A percentile compares a stretch with the other conserved stretches of the same genome.
Evolutionary conservation across 2,797 vertebrate genomes (phyloP).

Genomic region (Epinephelus malabaricus): DNA sequence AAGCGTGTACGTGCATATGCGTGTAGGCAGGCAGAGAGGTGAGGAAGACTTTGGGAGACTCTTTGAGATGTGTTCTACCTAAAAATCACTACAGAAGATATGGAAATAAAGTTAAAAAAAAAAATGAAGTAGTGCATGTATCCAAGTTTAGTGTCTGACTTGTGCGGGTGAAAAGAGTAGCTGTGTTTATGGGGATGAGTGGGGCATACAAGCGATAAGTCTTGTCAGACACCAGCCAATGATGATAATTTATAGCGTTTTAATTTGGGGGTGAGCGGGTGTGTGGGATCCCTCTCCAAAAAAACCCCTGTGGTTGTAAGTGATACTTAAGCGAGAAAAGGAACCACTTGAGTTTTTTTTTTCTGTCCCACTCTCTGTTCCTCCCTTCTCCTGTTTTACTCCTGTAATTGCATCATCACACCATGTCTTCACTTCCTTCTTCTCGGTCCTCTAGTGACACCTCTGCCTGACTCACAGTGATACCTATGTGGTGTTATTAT

Average conservation of each 20-base stretch:
- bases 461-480: conserved; percentile 71
- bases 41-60: background rate
- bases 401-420: conserved; percentile 75
- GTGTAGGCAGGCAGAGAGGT: conserved; percentile 5
- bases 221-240: conserved; percentile 64
- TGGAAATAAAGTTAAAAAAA: background rate
- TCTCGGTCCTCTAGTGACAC: conserved; percentile 71
- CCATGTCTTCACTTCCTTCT: conserved; percentile 71
- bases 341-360: conserved; percentile 46
- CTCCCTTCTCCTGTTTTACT: conserved; percentile 58
- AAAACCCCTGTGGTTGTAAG: conserved; percentile 55
- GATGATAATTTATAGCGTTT: conserved; percentile 67
- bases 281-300: conserved; percentile 54
- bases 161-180: conserved; percentile 51
- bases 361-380: conserved; percentile 26
- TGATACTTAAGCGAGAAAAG: conserved; percentile 64
- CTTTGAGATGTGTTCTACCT: background rate
- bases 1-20: conserved; percentile 1
- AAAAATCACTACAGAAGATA: conserved; percentile 24
- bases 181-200: conserved; percentile 60
- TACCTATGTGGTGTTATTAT: conserved; percentile 80
- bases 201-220: conserved; percentile 64
- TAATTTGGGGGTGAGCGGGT: conserved; percentile 56
- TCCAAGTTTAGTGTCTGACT: conserved; percentile 44
- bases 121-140: background rate